A percentile compares a stretch with the other conserved stretches of the same genome.
Evolutionary conservation across 2,797 vertebrate genomes (phyloP).

Genomic region (Cyprinella venusta): DNA sequence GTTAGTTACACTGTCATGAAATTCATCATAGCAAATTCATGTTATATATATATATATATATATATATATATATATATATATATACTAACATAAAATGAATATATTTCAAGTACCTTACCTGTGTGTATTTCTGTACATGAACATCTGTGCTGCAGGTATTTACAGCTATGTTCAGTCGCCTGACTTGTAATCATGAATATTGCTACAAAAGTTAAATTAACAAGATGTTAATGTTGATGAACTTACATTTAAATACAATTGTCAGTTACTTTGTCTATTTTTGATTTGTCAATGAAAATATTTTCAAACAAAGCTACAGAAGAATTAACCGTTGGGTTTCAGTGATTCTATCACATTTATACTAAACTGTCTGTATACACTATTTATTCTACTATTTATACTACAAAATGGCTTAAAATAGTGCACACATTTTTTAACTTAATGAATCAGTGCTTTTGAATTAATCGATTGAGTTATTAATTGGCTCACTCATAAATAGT

Average conservation of each 20-base stretch:
- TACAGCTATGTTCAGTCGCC: neutral
- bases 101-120: too few species aligned
- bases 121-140: neutral
- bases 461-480: neutral
- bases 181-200: neutral
- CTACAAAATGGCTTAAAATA: too few species aligned
- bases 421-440: neutral
- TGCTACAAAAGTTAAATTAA: neutral
- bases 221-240: neutral
- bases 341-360: neutral
- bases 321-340: neutral
- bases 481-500: neutral
- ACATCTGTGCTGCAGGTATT: neutral
- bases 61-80: too few species aligned
- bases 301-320: neutral
- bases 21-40: neutral
- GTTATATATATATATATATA: neutral
- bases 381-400: too few species aligned
- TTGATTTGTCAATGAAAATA: neutral
- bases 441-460: neutral
- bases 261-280: neutral
- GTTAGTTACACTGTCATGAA: constrained; percentile 67
- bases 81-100: neutral
- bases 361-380: too few species aligned
- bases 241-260: neutral